These are phyloP conservation scores for Anguilla japonica DNA, from an alignment of 2,113 vertebrate genomes.

Conservation along the genomic window DNA sequence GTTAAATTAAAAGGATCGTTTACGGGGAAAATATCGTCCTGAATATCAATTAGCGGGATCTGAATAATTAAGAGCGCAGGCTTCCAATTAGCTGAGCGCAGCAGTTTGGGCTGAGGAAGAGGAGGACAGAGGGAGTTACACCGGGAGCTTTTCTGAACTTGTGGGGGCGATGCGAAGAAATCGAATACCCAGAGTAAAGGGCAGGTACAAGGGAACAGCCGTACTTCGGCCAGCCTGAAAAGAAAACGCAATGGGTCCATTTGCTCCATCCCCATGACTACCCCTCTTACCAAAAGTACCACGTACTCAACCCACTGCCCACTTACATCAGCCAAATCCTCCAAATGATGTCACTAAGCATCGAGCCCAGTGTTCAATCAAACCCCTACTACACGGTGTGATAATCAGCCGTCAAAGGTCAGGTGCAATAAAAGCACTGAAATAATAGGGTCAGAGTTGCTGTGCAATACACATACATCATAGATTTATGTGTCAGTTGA, in stretches of 20 bases:
- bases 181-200: neutral
- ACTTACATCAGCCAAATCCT: neutral
- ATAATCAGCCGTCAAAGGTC: conserved; percentile 53
- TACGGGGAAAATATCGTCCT: conserved; percentile 57
- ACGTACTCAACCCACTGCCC: neutral
- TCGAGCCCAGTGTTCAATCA: neutral
- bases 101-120: conserved; percentile 49
- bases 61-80: conserved; percentile 72
- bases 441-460: conserved; percentile 56
- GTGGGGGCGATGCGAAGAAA: neutral
- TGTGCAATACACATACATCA: conserved; percentile 62
- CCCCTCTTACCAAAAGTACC: neutral
- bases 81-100: conserved; percentile 71
- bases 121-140: conserved; percentile 16
- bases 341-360: neutral
- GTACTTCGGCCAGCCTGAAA: neutral
- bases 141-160: neutral
- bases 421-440: neutral
- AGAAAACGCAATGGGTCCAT: neutral
- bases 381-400: conserved; percentile 37
- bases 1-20: conserved; percentile 71
- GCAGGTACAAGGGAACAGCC: neutral
- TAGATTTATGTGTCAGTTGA: conserved; percentile 52
- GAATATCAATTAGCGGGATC: conserved; percentile 75
- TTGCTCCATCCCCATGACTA: neutral